Evolutionary conservation across 1,140 invertebrate species (phyloP).

Genomic region (Elysia chlorotica): DNA sequence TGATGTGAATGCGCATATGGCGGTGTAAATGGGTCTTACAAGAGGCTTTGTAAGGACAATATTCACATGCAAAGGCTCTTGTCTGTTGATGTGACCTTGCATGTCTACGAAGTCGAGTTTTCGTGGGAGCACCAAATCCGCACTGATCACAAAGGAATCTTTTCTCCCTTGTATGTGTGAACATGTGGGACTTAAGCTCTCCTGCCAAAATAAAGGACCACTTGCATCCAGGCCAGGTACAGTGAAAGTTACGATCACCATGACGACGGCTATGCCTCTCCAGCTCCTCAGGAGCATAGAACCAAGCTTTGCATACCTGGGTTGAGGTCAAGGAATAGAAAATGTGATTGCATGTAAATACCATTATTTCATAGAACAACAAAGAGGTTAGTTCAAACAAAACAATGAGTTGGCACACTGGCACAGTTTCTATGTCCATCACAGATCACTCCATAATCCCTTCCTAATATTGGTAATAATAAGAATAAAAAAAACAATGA

Average conservation of each 20-base stretch:
- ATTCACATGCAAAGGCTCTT: constrained; percentile 77
- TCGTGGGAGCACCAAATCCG: constrained; percentile 74
- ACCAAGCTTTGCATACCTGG: constrained; percentile 66
- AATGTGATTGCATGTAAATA: too few relatives aligned
- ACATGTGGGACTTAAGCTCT: constrained; percentile 51
- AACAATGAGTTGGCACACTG: too few relatives aligned
- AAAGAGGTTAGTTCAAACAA: too few relatives aligned
- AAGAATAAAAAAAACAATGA: background rate
- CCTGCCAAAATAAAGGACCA: constrained; percentile 61
- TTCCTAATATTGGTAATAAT: background rate
- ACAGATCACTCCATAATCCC: background rate
- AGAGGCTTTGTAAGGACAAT: constrained; percentile 68
- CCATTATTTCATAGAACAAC: too few relatives aligned
- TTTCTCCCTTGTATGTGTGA: constrained; percentile 58
- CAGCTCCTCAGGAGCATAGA: constrained; percentile 66
- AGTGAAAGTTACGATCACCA: constrained; percentile 68
- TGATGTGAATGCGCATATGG: constrained; percentile 83
- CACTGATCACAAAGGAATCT: constrained; percentile 71
- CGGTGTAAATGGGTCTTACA: constrained; percentile 50
- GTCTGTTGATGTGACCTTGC: constrained; percentile 53
- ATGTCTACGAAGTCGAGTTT: constrained; percentile 74
- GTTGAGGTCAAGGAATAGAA: too few relatives aligned
- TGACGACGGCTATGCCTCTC: constrained; percentile 70
- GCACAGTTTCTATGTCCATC: too few relatives aligned
- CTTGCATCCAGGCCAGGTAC: constrained; percentile 62